Evolutionary conservation across 2,797 vertebrate species (phyloP), one percentile per base, ranked within the genome.

Genomic region (Sylvilagus floridanus): DNA sequence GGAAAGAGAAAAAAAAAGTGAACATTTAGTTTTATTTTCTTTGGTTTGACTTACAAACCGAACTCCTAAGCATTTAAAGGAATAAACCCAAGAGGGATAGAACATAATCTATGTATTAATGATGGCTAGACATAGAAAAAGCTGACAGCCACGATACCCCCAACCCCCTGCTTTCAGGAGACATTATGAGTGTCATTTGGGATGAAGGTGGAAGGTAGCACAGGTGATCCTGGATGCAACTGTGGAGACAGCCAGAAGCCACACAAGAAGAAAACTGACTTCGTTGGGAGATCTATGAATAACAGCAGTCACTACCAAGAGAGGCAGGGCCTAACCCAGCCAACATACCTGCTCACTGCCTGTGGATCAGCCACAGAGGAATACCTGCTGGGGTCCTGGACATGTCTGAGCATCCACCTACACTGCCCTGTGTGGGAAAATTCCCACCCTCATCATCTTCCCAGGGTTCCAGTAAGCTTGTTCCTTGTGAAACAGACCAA

Each of bases 1-100:
- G 50, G 47, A 89, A 92, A 81, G 65, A 89, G 82, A 62, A 93
- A 26, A 22, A 84, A 86, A 62, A n/a, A n/a, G 14, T 84, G 82
- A 76, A 7, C n/a, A 47, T 88, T 90, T 14, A 24, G 17, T 35
- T 91, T 84, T 84, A 52, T 89, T 89, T 66, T 66, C 35, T 62
- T 84, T 14, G 4, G 13, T 85, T 81, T 92, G 62, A 76, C 17
- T 87, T 87, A 65, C 30, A 57, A 81, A 84, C 7, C 35, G 62
- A n/a, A 68, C 13, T 52, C 50, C 37, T 60, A 62, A n/a, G 52
- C 65, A 87, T 71, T 42, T 21, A 30, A 87, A 75, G 32, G 26
- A 37, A 77, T 91, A 37, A 30, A 2, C 19, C 30, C 13, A 35
- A 65, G 13, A 54, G 17, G 52, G 50, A 7, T 26, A 87, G 60